Evolutionary conservation across 2,888 invertebrate genomes (phyloP).

Genomic region (Leptopilina drosophilae): DNA sequence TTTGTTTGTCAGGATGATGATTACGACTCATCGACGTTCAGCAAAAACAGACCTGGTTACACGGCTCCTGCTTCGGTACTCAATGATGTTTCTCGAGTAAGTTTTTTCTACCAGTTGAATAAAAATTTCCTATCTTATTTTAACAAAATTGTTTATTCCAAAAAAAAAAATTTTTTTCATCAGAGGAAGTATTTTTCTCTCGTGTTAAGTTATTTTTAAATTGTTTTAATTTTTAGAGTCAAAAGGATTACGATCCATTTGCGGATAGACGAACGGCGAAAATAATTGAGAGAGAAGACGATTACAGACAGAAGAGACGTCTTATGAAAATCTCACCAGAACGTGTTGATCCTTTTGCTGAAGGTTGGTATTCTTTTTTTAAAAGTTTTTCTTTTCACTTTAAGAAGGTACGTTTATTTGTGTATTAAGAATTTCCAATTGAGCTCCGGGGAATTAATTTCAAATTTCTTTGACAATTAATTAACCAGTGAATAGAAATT

Average conservation of each 20-base stretch:
- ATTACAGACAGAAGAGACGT: slow-evolving; percentile 93
- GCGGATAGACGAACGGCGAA: slow-evolving; percentile 94
- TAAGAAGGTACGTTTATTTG: slow-evolving; percentile 14
- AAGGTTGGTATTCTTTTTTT: slow-evolving; percentile 84
- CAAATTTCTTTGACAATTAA: background rate
- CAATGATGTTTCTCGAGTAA: slow-evolving; percentile 93
- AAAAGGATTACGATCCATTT: slow-evolving; percentile 96
- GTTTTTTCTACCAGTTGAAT: slow-evolving; percentile 9
- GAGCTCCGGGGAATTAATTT: background rate
- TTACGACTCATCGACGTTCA: slow-evolving; percentile 86
- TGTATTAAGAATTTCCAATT: background rate
- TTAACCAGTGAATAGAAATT: background rate
- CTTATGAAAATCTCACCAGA: slow-evolving; percentile 97
- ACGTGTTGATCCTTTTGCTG: slow-evolving; percentile 97
- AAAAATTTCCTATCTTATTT: background rate
- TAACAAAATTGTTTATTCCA: background rate
- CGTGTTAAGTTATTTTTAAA: background rate
- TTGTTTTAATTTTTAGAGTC: slow-evolving; percentile 80
- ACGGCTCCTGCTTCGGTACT: slow-evolving; percentile 92
- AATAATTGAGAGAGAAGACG: slow-evolving; percentile 97
- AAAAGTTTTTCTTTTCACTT: background rate
- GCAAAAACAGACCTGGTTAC: slow-evolving; percentile 85
- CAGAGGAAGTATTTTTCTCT: too few relatives aligned
- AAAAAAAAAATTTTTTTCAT: too few relatives aligned
- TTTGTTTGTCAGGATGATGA: slow-evolving; percentile 85